Evolutionary conservation across 1,140 invertebrate genomes (phyloP).

Genomic region (Maniola jurtina): DNA sequence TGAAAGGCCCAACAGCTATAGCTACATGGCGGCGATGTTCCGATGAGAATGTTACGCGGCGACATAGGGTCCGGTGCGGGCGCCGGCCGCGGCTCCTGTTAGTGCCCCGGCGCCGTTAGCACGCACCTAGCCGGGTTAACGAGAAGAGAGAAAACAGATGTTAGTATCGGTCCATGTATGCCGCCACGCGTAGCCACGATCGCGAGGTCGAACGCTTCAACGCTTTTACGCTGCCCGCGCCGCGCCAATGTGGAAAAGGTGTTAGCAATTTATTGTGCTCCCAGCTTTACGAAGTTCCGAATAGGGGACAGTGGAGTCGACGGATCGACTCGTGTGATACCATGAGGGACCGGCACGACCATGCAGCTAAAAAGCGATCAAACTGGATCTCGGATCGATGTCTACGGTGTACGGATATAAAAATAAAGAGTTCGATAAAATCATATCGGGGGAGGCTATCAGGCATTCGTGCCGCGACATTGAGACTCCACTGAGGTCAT

Average conservation of each 20-base stretch:
- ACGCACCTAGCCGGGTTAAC: slow-evolving; percentile 83
- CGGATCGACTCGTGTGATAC: slow-evolving; percentile 22
- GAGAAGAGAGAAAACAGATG: slow-evolving; percentile 80
- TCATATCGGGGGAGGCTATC: slow-evolving; percentile 66
- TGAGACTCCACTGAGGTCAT: slow-evolving; percentile 57
- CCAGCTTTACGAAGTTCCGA: not conserved
- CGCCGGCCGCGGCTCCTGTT: slow-evolving; percentile 63
- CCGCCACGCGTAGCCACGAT: slow-evolving; percentile 71
- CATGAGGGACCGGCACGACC: slow-evolving; percentile 48
- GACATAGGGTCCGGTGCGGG: slow-evolving; percentile 50
- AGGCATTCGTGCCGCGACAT: slow-evolving; percentile 77
- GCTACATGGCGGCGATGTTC: slow-evolving; percentile 76
- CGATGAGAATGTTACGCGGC: slow-evolving; percentile 72
- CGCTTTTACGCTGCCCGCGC: slow-evolving; percentile 44
- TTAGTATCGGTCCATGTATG: slow-evolving; percentile 79
- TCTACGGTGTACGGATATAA: slow-evolving; percentile 61
- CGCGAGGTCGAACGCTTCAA: slow-evolving; percentile 54
- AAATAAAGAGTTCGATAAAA: slow-evolving; percentile 49
- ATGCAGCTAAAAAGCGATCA: slow-evolving; percentile 71
- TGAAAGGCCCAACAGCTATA: slow-evolving; percentile 77
- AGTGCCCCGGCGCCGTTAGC: slow-evolving; percentile 80
- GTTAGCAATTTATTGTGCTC: slow-evolving; percentile 26
- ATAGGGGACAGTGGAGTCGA: slow-evolving; percentile 14
- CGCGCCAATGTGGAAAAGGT: slow-evolving; percentile 6
- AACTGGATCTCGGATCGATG: slow-evolving; percentile 70